Evolutionary conservation across 92 coral and sea anemone genomes (phyloP), one percentile per base, ranked within the genome.

Genomic region (Epizoanthus stellaris): DNA sequence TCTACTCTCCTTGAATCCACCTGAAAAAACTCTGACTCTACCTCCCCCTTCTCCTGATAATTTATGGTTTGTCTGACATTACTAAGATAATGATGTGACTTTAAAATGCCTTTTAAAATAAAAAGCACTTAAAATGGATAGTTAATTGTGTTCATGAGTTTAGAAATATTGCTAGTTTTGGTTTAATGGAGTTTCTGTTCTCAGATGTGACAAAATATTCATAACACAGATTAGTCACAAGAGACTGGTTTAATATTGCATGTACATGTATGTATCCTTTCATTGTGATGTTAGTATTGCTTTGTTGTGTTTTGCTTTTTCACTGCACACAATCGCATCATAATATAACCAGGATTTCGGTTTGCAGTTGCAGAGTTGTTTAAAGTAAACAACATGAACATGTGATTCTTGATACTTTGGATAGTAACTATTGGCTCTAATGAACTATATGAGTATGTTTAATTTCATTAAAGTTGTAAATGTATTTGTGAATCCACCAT

Each of bases 161-260:
- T 43, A 43, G 49, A 43, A 43, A 43, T 43, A 6, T 43, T 43
- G 3, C 49, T 4, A 43, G 49, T 43, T 43, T 43, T 63, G 67
- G 67, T 63, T 63, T 63, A 63, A 3, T 63, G 67, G 67, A 63
- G 34, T 63, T 63, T 0, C n/a, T 63, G 67, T 63, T 63, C 16
- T 20, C 67, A 6, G 67, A 63, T 63, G n/a, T 63, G 34, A 30
- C 15, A 63, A 63, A 63, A 63, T 19, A 63, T 63, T 63, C 67
- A 63, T 38, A 63, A 63, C 67, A 20, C 38, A 63, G 67, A 63
- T 63, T 63, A 63, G 67, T 63, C 67, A 20, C 16, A 63, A 63
- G 15, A 63, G 67, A 63, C 67, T 63, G 67, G 17, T 63, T 63
- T 63, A 20, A 9, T 63, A 63, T 63, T 63, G 1, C 0, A 30